These are phyloP conservation scores for Brotula barbata DNA, from an alignment of 2,797 vertebrate genomes.

Conservation along the genomic window DNA sequence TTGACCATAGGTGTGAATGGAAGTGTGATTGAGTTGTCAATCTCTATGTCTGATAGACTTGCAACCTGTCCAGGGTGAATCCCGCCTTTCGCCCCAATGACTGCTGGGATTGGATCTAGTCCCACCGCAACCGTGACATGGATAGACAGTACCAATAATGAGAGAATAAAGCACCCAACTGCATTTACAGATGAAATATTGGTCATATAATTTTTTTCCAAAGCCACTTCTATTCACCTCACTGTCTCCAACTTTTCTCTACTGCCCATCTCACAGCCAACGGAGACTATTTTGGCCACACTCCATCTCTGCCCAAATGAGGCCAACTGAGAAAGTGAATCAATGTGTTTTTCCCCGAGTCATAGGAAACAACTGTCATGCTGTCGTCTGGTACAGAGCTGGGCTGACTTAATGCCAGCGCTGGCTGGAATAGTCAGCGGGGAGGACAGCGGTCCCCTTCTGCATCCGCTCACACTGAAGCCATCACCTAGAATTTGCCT, in stretches of 20 bases:
- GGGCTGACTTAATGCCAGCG: slow-evolving; percentile 70
- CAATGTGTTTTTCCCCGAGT: slow-evolving; percentile 70
- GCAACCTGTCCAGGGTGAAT: no score
- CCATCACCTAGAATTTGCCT: slow-evolving; percentile 72
- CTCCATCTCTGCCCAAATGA: slow-evolving; percentile 75
- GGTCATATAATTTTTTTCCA: slow-evolving; percentile 50
- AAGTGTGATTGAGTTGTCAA: no score
- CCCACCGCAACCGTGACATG: no score
- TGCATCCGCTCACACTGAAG: slow-evolving; percentile 55
- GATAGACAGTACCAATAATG: no score
- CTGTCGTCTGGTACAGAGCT: slow-evolving; percentile 65
- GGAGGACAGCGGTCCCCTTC: slow-evolving; percentile 49
- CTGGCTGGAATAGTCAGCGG: slow-evolving; percentile 57
- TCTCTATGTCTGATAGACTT: no score
- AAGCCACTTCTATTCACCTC: slow-evolving; percentile 29
- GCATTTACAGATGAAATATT: slow-evolving; percentile 55
- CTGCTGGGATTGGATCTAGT: no score
- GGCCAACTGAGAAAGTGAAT: slow-evolving; percentile 69
- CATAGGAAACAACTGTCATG: slow-evolving; percentile 77
- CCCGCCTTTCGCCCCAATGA: no score
- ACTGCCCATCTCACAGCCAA: slow-evolving; percentile 49
- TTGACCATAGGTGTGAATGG: no score
- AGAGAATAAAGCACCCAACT: no score
- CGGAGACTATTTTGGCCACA: slow-evolving; percentile 60
- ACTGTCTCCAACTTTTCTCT: slow-evolving; percentile 61